These are phyloP conservation scores for Oryzias javanicus DNA, from an alignment of 2,113 vertebrate genomes.

Conservation along the genomic window DNA sequence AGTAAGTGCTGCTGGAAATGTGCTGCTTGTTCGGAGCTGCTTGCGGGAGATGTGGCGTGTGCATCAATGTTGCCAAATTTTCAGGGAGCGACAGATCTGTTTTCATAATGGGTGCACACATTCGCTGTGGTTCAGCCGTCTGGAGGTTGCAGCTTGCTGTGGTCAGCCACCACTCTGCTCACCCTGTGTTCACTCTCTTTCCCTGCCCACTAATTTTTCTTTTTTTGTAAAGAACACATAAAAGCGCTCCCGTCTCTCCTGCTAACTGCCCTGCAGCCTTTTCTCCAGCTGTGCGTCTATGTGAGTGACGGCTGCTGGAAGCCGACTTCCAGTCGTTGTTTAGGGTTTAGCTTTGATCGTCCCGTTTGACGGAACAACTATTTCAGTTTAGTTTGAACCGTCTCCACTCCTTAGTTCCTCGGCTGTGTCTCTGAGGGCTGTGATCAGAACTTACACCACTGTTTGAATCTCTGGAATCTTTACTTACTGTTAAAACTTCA, in stretches of 20 bases:
- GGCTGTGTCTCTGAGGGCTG: too few species aligned
- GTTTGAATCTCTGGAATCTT: too few species aligned
- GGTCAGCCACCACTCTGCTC: conserved; percentile 50
- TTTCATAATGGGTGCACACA: conserved; percentile 38
- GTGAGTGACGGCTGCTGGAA: not conserved
- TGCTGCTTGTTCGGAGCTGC: conserved; percentile 18
- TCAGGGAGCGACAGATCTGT: conserved; percentile 28
- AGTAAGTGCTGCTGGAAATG: conserved; percentile 79
- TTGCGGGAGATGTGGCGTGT: conserved; percentile 38
- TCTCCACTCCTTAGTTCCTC: too few species aligned
- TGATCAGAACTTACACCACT: too few species aligned
- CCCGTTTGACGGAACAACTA: too few species aligned
- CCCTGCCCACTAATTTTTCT: conserved; percentile 10
- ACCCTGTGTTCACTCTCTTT: conserved; percentile 32
- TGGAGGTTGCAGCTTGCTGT: conserved; percentile 52
- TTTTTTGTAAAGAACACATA: conserved; percentile 21
- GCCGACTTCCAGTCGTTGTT: not conserved
- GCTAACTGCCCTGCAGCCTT: conserved; percentile 5
- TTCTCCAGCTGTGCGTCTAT: conserved; percentile 5
- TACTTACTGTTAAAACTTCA: too few species aligned
- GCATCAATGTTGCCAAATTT: conserved; percentile 54
- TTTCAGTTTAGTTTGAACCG: too few species aligned
- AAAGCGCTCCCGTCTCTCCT: not conserved
- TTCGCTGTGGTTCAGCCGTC: conserved; percentile 29
- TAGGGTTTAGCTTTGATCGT: not conserved